Conservation (phyloP, 2,888 invertebrate genomes). For the Pollenia angustigena region DNA sequence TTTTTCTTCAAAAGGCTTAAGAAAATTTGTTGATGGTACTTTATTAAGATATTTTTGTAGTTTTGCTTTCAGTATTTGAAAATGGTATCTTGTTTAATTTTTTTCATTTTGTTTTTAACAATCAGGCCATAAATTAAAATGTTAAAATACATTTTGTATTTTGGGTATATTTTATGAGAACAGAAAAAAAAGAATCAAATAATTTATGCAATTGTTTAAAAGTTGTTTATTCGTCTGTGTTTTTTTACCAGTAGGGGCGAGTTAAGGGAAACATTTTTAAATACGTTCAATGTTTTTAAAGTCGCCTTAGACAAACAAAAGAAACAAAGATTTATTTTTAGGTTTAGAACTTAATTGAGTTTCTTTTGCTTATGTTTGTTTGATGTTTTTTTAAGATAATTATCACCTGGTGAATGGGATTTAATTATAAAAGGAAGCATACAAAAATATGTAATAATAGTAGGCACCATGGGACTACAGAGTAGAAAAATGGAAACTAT, state of each 20-base stretch:
- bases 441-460: not conserved
- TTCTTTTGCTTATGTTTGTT: constrained; percentile 4
- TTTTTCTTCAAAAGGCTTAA: constrained; percentile 21
- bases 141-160: constrained; percentile 20
- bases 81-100: not conserved
- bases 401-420: constrained; percentile 48
- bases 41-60: constrained; percentile 26
- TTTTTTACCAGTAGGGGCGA: not conserved
- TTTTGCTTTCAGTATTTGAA: not conserved
- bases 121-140: constrained; percentile 60
- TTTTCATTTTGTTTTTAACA: not conserved
- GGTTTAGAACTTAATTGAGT: constrained; percentile 13
- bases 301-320: not conserved
- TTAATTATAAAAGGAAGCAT: not conserved
- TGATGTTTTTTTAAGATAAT: constrained; percentile 1
- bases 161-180: not conserved
- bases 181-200: constrained; percentile 21
- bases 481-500: too few relatives aligned
- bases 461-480: not conserved
- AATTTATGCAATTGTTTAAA: constrained; percentile 64
- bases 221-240: constrained; percentile 24
- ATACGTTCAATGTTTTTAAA: too few relatives aligned
- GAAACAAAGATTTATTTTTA: not conserved
- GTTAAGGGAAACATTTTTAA: not conserved
- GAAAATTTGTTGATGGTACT: constrained; percentile 21